Percentiles rank a stretch among this genome's conserved stretches.
Conservation (phyloP, 2,113 vertebrate genomes). For the Epinephelus moara region DNA sequence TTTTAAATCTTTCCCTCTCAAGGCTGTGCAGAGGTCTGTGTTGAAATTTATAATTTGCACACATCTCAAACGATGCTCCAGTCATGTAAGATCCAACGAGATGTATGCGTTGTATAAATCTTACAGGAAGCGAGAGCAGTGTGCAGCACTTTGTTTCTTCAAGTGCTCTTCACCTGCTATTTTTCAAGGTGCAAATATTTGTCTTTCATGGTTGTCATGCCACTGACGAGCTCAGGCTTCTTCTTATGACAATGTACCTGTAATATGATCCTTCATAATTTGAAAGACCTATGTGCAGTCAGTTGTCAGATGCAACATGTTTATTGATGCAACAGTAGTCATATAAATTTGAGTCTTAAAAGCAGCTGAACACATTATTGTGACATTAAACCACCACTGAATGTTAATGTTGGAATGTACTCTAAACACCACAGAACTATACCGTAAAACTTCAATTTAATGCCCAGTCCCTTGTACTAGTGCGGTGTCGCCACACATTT, state of each 20-base stretch:
- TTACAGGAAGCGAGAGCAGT: neutral
- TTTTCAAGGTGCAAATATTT: neutral
- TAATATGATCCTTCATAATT: neutral
- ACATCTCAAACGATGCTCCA: neutral
- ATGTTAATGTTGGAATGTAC: neutral
- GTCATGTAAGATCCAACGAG: neutral
- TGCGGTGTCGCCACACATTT: too few relatives aligned
- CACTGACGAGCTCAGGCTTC: slow-evolving; percentile 1
- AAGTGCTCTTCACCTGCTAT: neutral
- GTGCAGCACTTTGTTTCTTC: neutral
- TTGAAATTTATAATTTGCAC: neutral
- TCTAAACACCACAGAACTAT: neutral
- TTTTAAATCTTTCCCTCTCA: neutral
- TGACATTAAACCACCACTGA: neutral
- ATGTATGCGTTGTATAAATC: neutral
- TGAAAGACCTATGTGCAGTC: neutral
- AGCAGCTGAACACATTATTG: neutral
- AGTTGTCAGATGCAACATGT: neutral
- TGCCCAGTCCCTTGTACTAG: too few relatives aligned
- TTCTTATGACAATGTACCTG: neutral
- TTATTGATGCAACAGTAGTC: neutral
- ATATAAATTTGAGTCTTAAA: neutral
- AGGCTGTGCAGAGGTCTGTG: neutral
- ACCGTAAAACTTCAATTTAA: too few relatives aligned
- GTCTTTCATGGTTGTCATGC: neutral